Evolutionary conservation across 2,888 invertebrate species (phyloP).

Genomic region (Campoletis raptor): DNA sequence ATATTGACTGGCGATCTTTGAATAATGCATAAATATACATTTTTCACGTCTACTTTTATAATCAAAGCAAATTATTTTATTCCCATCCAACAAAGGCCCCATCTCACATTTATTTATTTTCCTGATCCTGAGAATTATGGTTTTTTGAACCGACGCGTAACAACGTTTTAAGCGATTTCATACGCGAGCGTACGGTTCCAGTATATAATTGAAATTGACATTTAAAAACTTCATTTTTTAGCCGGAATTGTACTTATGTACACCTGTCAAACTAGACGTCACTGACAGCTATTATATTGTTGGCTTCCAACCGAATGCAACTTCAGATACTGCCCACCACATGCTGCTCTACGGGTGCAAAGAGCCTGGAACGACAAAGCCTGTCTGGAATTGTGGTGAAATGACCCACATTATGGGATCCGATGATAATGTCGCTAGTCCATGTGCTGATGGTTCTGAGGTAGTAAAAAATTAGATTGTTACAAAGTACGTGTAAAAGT

Average conservation of each 20-base stretch:
- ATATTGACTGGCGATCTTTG: too few species aligned
- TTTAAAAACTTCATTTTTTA: conserved; percentile 81
- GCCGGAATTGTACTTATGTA: conserved; percentile 97
- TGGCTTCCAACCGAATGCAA: conserved; percentile 96
- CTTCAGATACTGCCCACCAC: conserved; percentile 96
- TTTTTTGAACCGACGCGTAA: too few species aligned
- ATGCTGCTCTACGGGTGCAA: conserved; percentile 96
- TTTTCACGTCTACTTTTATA: too few species aligned
- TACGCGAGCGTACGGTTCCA: too few species aligned
- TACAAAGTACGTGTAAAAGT: not conserved
- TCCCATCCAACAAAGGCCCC: too few species aligned
- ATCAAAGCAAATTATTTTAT: too few species aligned
- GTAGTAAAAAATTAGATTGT: conserved; percentile 80
- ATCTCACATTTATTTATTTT: too few species aligned
- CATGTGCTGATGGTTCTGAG: conserved; percentile 92
- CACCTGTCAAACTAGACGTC: conserved; percentile 93
- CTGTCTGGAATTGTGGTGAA: conserved; percentile 97
- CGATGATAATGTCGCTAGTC: conserved; percentile 88
- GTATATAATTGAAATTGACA: not conserved
- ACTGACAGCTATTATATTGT: conserved; percentile 93
- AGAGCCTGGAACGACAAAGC: conserved; percentile 90
- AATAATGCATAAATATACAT: too few species aligned
- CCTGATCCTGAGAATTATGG: too few species aligned
- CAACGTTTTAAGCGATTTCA: too few species aligned
- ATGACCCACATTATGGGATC: conserved; percentile 88